Conservation (phyloP, 2,113 vertebrate genomes). For the Pantherophis guttatus region DNA sequence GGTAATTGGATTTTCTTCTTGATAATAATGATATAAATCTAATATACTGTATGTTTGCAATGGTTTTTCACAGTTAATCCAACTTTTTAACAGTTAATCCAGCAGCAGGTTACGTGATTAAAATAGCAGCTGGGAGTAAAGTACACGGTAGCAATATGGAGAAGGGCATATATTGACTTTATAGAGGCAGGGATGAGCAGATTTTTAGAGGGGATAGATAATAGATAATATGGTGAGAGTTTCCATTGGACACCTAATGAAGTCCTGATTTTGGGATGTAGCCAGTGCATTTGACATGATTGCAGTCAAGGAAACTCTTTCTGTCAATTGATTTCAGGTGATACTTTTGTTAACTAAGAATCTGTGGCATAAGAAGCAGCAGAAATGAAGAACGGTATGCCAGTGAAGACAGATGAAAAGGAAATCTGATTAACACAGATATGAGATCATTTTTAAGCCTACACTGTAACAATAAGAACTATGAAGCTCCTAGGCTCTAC, state of each 20-base stretch:
- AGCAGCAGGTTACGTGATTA: background rate
- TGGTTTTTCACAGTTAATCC: background rate
- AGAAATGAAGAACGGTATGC: background rate
- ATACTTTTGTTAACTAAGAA: background rate
- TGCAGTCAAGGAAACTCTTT: background rate
- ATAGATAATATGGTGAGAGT: background rate
- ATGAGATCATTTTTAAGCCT: background rate
- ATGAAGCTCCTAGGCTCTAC: background rate
- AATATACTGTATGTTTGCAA: background rate
- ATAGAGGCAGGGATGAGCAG: background rate
- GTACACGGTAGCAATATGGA: background rate
- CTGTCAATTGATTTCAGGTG: background rate
- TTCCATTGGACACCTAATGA: background rate
- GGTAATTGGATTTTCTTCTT: background rate
- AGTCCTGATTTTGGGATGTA: background rate
- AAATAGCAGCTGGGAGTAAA: background rate
- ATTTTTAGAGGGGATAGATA: background rate
- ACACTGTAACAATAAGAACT: background rate
- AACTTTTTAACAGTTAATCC: background rate
- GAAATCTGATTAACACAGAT: background rate
- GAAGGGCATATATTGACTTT: background rate
- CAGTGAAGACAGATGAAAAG: background rate
- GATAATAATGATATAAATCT: background rate
- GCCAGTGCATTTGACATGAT: background rate
- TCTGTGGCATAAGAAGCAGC: background rate